phyloP scores from a whole-genome alignment of 2,797 vertebrate species.

The Myoxocephalus aenaeus region DNA sequence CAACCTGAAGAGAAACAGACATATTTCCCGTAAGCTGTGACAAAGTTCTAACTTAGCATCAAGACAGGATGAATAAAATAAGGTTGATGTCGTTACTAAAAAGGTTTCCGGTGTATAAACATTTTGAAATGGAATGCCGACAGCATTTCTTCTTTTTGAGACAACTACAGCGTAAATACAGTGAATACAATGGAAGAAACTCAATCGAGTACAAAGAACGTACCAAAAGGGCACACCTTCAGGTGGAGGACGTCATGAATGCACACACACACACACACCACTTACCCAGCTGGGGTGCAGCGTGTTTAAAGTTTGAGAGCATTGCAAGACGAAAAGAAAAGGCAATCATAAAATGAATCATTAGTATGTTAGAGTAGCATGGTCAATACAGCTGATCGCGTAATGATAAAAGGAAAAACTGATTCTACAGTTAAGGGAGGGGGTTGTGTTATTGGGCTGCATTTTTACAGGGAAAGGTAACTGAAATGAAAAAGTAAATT shows the following conservation, averaged over 20 bases:
- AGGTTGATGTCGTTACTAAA: background rate
- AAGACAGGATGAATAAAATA: background rate
- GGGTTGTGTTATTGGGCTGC: conserved; percentile 32
- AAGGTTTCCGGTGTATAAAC: background rate
- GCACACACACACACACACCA: conserved; percentile 46
- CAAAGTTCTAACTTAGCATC: background rate
- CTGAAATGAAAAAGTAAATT: background rate
- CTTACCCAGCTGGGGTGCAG: conserved; percentile 39
- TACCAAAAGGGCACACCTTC: conserved; percentile 54
- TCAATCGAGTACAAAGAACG: background rate
- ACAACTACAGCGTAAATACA: background rate
- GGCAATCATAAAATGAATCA: conserved; percentile 27
- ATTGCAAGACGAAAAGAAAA: conserved; percentile 46
- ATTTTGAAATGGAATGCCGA: background rate
- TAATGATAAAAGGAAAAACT: background rate
- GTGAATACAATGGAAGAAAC: background rate
- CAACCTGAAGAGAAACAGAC: conserved; percentile 83
- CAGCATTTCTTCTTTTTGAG: background rate
- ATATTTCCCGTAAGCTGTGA: background rate
- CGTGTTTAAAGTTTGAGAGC: conserved; percentile 37
- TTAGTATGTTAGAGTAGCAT: conserved; percentile 56
- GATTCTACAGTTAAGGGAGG: background rate
- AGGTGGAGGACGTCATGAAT: conserved; percentile 7
- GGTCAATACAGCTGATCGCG: background rate
- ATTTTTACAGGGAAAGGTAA: background rate